Evolutionary conservation across 53 echinoderm and acorn worm genomes (phyloP).

Genomic region (Apostichopus leukothele): DNA sequence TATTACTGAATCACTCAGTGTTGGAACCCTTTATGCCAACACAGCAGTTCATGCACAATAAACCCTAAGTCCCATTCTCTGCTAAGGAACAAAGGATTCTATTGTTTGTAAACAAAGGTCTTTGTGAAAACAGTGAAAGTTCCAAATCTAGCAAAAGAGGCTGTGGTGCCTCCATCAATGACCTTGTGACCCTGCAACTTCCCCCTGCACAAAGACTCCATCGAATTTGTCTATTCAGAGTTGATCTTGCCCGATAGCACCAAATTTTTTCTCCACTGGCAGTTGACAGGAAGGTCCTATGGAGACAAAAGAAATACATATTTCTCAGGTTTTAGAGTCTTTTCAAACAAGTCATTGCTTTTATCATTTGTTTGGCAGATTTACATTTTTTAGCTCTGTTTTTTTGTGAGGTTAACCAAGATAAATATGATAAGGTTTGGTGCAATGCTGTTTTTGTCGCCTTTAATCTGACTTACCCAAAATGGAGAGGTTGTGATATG

Average conservation of each 20-base stretch:
- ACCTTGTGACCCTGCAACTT: background rate
- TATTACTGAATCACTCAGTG: no score
- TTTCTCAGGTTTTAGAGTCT: background rate
- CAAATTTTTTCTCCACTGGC: background rate
- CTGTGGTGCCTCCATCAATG: background rate
- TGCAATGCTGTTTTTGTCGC: no score
- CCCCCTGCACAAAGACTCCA: background rate
- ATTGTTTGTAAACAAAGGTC: constrained; percentile 41
- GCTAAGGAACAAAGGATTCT: constrained; percentile 34
- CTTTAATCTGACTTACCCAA: no score
- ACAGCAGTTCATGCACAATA: no score
- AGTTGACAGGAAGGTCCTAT: background rate
- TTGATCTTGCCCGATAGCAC: background rate
- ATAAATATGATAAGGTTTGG: background rate
- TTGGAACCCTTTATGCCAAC: no score
- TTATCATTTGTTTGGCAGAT: background rate
- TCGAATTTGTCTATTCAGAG: background rate
- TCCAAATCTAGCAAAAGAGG: background rate
- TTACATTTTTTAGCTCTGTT: background rate
- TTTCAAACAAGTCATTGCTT: background rate
- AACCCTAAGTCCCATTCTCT: background rate
- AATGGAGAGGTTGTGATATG: no score
- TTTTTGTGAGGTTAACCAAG: background rate
- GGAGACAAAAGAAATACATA: constrained; percentile 11
- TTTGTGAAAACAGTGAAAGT: constrained; percentile 13